Conservation (phyloP, 37 sponge, comb jelly and placozoan species). For the Oopsacas minuta region DNA sequence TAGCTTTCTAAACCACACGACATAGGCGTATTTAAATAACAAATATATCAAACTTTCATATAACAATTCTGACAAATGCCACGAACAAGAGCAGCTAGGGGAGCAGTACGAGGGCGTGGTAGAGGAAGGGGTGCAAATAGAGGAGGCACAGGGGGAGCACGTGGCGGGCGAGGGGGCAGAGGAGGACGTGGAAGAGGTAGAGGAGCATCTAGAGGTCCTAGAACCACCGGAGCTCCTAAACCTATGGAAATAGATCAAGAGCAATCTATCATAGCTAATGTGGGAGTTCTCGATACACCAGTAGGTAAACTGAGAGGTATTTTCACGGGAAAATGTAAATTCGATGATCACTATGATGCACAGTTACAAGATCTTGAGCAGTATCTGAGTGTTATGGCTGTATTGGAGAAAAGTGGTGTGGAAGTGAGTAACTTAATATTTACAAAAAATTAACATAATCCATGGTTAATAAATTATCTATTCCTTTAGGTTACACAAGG, state of each 20-base stretch:
- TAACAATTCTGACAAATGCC: neutral
- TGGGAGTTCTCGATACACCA: neutral
- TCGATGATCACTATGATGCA: slow-evolving; percentile 11
- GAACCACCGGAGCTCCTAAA: neutral
- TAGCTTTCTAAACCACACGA: neutral
- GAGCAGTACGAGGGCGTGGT: neutral
- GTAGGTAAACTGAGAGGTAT: slow-evolving; percentile 1
- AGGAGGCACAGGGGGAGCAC: neutral
- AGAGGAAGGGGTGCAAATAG: neutral
- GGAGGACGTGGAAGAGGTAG: neutral
- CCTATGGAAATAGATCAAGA: neutral
- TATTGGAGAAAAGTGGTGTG: neutral
- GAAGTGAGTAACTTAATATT: neutral
- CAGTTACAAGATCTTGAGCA: neutral
- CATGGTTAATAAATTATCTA: neutral
- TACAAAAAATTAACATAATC: too few species aligned
- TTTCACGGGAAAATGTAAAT: slow-evolving; percentile 5
- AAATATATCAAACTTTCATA: neutral
- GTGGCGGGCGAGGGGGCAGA: neutral
- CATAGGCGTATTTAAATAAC: neutral
- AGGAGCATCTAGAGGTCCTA: neutral
- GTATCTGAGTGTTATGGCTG: neutral
- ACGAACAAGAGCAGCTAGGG: neutral
- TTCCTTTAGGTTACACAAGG: neutral
- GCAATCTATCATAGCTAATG: neutral